Evolutionary conservation across 2,888 invertebrate genomes (phyloP).

Genomic region (Zele albiditarsus): DNA sequence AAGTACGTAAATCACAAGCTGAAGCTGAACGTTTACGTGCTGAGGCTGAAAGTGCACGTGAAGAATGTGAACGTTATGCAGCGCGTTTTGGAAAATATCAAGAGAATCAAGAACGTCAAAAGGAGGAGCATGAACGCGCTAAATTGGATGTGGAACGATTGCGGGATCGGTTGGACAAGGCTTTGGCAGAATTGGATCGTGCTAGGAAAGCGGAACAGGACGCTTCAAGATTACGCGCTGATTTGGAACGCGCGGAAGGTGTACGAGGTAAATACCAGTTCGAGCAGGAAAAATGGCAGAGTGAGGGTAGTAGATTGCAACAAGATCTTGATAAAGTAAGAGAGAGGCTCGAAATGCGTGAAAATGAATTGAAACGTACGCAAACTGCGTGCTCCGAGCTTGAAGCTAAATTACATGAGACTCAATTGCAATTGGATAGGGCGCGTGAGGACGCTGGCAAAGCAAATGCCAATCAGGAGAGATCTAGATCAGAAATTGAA

Average conservation of each 20-base stretch:
- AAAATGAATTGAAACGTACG: slow-evolving; percentile 82
- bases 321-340: slow-evolving; percentile 81
- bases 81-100: slow-evolving; percentile 85
- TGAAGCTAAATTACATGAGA: slow-evolving; percentile 84
- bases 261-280: slow-evolving; percentile 87
- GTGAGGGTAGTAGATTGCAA: slow-evolving; percentile 75
- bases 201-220: slow-evolving; percentile 82
- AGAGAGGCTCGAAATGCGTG: slow-evolving; percentile 84
- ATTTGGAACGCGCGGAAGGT: slow-evolving; percentile 84
- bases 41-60: slow-evolving; percentile 85
- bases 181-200: slow-evolving; percentile 85
- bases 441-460: slow-evolving; percentile 86
- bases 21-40: slow-evolving; percentile 82
- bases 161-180: slow-evolving; percentile 86
- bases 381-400: slow-evolving; percentile 80
- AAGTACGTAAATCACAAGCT: slow-evolving; percentile 86
- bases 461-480: slow-evolving; percentile 83
- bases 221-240: slow-evolving; percentile 79
- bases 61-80: slow-evolving; percentile 84
- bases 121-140: slow-evolving; percentile 85
- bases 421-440: slow-evolving; percentile 86
- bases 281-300: slow-evolving; percentile 80
- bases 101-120: slow-evolving; percentile 78
- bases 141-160: slow-evolving; percentile 88
- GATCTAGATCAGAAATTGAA: slow-evolving; percentile 86